Conservation (phyloP, 2,797 vertebrate species). For the Odontamblyopus rebecca region DNA sequence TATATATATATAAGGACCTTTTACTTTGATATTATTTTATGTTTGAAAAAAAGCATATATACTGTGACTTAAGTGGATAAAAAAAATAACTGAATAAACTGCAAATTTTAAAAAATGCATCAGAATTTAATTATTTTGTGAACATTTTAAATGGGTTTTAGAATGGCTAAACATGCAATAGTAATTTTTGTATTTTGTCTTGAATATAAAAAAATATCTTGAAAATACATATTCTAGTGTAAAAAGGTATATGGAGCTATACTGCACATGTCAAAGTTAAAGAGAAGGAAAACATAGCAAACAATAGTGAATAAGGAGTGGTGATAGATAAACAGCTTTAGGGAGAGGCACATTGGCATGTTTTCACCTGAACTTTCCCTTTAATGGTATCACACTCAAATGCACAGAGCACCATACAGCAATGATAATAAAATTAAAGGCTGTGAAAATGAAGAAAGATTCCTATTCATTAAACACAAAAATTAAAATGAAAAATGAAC, state of each 20-base stretch:
- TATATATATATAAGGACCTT: no score
- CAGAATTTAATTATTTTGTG: no score
- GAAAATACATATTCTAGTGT: background rate
- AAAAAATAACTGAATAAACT: no score
- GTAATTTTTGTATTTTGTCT: no score
- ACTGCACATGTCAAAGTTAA: background rate
- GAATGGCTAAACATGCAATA: no score
- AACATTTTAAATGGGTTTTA: no score
- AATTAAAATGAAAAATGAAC: background rate
- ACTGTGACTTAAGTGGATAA: no score
- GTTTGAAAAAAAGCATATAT: no score
- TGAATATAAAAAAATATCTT: background rate
- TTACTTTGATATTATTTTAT: no score
- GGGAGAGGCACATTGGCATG: slow-evolving; percentile 38
- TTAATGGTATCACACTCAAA: slow-evolving; percentile 1
- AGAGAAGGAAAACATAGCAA: background rate
- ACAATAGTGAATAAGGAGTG: slow-evolving; percentile 36
- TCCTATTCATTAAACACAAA: background rate
- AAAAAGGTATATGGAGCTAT: background rate
- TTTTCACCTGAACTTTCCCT: slow-evolving; percentile 25
- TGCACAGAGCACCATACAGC: background rate
- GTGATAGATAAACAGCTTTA: slow-evolving; percentile 30
- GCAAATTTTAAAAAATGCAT: no score
- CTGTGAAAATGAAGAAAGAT: background rate
- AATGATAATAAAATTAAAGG: background rate